Percentiles rank a stretch among this genome's conserved stretches.
Conservation (phyloP, 2,113 vertebrate genomes). For the Sphyrna mokarran region DNA sequence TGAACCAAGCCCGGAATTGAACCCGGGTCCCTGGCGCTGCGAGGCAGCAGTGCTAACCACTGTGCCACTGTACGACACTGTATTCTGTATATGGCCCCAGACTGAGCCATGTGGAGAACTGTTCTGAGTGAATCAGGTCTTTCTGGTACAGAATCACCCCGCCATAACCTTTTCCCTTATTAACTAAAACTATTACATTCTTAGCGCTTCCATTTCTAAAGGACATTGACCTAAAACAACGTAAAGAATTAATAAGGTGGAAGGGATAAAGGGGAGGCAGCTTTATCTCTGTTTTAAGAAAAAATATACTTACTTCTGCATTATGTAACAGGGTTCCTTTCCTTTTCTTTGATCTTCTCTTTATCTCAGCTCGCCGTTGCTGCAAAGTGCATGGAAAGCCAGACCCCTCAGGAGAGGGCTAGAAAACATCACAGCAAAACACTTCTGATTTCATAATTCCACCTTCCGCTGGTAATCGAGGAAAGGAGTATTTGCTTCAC, state of each 20-base stretch:
- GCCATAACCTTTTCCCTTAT: neutral
- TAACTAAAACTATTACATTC: neutral
- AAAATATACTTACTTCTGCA: neutral
- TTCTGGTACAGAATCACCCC: neutral
- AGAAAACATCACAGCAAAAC: neutral
- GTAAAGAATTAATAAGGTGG: neutral
- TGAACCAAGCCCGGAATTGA: too few relatives aligned
- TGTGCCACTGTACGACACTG: too few relatives aligned
- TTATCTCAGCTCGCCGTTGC: neutral
- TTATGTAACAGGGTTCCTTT: neutral
- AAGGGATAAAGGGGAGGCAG: neutral
- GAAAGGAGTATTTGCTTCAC: neutral
- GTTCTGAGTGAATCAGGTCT: neutral
- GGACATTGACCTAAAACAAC: neutral
- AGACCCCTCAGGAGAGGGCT: neutral
- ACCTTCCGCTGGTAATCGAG: neutral
- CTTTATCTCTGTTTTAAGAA: neutral
- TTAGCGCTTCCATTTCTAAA: neutral
- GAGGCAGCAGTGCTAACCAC: too few relatives aligned
- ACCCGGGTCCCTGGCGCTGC: too few relatives aligned
- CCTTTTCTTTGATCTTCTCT: neutral
- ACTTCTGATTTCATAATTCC: neutral
- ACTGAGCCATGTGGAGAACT: neutral
- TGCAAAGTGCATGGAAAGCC: neutral
- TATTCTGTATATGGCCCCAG: neutral